Percentiles rank a stretch among this genome's conserved stretches.
These are phyloP conservation scores for Cossypha caffra DNA, from an alignment of 2,797 vertebrate genomes.

Conservation along the genomic window DNA sequence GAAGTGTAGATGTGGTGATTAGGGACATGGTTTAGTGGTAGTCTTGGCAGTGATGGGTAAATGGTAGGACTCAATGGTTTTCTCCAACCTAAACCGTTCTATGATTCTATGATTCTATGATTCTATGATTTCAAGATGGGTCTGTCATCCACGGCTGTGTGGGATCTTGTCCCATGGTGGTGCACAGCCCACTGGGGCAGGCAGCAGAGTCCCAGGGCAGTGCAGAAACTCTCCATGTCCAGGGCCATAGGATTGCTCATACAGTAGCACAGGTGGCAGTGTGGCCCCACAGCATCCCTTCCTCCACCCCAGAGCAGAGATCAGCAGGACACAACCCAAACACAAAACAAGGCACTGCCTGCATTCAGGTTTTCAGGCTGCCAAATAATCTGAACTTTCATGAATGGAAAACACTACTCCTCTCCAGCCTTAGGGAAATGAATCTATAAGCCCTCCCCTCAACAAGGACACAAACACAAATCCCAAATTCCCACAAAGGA, in stretches of 20 bases:
- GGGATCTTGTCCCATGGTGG: not conserved
- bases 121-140: not conserved
- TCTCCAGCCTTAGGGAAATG: not conserved
- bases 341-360: not conserved
- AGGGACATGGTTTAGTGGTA: not conserved
- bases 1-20: not conserved
- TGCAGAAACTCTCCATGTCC: accelerated
- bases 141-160: accelerated
- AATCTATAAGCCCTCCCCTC: not conserved
- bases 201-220: not conserved
- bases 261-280: accelerated
- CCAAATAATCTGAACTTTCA: not conserved
- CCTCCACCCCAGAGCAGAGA: not conserved
- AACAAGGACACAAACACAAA: not conserved
- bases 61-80: not conserved
- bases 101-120: not conserved
- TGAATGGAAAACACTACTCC: not conserved
- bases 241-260: accelerated
- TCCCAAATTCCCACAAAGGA: not conserved
- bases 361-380: not conserved
- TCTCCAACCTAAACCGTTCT: not conserved
- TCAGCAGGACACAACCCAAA: not conserved
- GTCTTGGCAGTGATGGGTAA: not conserved
- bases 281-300: not conserved
- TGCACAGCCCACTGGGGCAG: accelerated